phyloP scores from a whole-genome alignment of 2,888 invertebrate genomes.

The Euzetes globulus region DNA sequence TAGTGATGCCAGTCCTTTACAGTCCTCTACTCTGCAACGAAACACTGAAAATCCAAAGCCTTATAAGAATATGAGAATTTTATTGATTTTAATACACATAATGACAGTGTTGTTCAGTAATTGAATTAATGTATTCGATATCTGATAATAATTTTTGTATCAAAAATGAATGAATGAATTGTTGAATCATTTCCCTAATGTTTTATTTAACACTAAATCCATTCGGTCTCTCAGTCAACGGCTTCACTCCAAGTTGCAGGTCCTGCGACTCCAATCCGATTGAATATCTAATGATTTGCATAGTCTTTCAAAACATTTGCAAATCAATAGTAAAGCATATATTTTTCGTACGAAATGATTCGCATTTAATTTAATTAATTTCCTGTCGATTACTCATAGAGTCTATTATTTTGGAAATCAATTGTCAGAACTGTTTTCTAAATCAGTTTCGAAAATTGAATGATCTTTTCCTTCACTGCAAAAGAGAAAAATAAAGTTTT shows the following conservation, averaged over 20 bases:
- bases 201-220: neutral
- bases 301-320: neutral
- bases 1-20: neutral
- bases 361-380: slow-evolving; percentile 5
- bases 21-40: neutral
- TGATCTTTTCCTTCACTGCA: no score
- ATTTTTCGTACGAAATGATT: neutral
- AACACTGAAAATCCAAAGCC: neutral
- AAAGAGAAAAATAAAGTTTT: no score
- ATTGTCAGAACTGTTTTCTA: no score
- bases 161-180: slow-evolving; percentile 25
- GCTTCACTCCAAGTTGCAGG: neutral
- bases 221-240: neutral
- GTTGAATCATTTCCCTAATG: slow-evolving; percentile 16
- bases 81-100: slow-evolving; percentile 26
- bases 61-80: neutral
- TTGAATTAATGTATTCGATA: slow-evolving; percentile 16
- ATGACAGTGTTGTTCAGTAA: slow-evolving; percentile 8
- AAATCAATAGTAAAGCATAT: neutral
- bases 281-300: neutral
- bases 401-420: neutral
- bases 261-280: neutral
- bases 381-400: slow-evolving; percentile 3
- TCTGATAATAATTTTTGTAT: slow-evolving; percentile 12
- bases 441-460: no score